Base-by-base conservation (phyloP, 2,888 invertebrate species). In the Cabera pusaria region DNA sequence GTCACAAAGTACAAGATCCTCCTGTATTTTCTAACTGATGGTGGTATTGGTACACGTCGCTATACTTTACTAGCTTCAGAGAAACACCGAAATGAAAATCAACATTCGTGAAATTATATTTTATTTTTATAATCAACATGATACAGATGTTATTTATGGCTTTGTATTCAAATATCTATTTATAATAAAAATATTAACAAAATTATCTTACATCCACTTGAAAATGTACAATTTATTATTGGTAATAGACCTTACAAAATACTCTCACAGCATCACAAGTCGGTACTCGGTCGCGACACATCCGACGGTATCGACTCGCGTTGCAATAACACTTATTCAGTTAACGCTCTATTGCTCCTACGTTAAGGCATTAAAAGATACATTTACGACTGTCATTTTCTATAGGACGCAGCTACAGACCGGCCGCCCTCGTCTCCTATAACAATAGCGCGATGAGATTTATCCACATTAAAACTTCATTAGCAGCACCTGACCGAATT, bases 141-240 rank as follows among this genome's bases (percentile, higher is more conserved):
- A 85, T 86, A 87, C 87, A 87, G 84, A 83, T 85, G 84, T 85
- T 86, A n/a, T n/a, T n/a, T n/a, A 87, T 84, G 86, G 86, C 84
- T 86, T 86, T 81, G 77, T 84, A 84, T 84, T 84, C 78, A 86
- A 86, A 86, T 83, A 46, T 83, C 76, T 85, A 83, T 81, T 41
- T 75, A 80, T 83, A 84, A 82, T 87, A 86, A 87, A 86, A 87
- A 85, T 87, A 86, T 87, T 85, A 87, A 88, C 87, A 86, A 86
- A 53, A 84, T 84, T 86, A 88, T 87, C 82, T 87, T 87, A 88
- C 85, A 87, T 81, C 71, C 85, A 84, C 80, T 83, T 83, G 81
- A 86, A 84, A 88, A 86, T 87, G 83, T 87, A 87, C 87, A 81
- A 74, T 84, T 52, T 47, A 26, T 32, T 23, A 46, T 52, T 80